Base-by-base conservation (phyloP, 1,140 invertebrate species). In the Tetragnatha versicolor region DNA sequence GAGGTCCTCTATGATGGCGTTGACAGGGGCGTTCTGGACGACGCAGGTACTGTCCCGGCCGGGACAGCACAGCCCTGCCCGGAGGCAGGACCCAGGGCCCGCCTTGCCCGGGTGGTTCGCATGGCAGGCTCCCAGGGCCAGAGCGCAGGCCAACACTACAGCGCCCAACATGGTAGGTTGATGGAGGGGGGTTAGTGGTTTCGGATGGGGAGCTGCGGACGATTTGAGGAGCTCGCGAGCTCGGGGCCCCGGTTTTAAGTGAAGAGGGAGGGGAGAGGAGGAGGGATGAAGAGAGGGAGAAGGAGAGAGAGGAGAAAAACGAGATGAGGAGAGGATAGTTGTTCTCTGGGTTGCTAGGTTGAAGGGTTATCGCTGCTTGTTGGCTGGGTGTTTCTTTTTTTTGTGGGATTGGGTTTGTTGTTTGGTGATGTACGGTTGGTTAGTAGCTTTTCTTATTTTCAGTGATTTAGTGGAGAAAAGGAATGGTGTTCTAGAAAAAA, bases 1-100 rank as follows among this genome's bases (percentile, higher is more conserved):
- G 60, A 92, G 85, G 81, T 92, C 91, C 84, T 93, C 92, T 79
- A 94, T 91, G 81, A 94, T 93, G 20, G 92, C 90, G 84, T 94
- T 94, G 47, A 92, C 88, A 1, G 92, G 93, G 0, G 91, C 91
- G 81, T 93, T 93, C 84, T 94, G 92, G 2, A 94, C 92, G 12
- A 94, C 93, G 86, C 93, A 95, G n/a, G 92, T 92, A 47, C 92
- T 93, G 83, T 94, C 93, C 39, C 93, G 86, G 6, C 93, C 93
- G 2, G 91, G 89, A 79, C 85, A 85, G 35, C 85, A 85, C 12
- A 84, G 75, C 14, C 81, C 80, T 5, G 75, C 45, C 61, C 77
- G 68, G n/a, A 81, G 47, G 63, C 83, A 83, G 6, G 81, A 81
- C 17, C 80, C 81, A 17, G 53, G 10, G 45, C 73, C 73, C 10